These are phyloP conservation scores for Columbina picui DNA, from an alignment of 2,113 vertebrate species.

Conservation along the genomic window DNA sequence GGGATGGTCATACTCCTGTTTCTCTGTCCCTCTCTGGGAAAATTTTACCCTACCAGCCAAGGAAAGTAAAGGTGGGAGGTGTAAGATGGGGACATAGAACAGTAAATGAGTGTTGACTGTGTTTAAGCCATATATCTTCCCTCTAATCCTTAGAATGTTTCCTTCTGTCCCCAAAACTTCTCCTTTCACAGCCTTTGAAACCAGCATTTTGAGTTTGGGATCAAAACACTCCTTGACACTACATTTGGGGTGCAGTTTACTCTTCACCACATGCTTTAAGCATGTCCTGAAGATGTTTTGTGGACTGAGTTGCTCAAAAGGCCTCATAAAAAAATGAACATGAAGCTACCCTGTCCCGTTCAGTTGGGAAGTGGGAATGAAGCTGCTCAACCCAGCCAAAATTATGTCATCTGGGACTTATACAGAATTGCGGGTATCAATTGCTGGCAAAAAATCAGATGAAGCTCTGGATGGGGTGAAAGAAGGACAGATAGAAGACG, in stretches of 20 bases:
- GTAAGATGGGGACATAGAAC: not conserved
- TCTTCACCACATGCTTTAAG: not conserved
- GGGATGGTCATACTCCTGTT: not conserved
- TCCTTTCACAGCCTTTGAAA: not conserved
- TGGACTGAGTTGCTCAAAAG: not conserved
- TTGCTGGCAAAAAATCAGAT: not conserved
- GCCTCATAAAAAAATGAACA: not conserved
- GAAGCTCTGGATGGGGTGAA: not conserved
- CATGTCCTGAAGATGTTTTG: not conserved
- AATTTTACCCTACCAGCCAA: not conserved
- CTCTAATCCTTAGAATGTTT: not conserved
- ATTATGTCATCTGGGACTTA: not conserved
- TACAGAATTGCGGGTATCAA: not conserved
- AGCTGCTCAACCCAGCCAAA: not conserved
- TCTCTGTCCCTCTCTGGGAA: not conserved
- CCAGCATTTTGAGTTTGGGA: not conserved
- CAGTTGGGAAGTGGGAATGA: not conserved
- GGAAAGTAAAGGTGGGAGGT: not conserved
- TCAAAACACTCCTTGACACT: not conserved
- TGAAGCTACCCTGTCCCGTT: not conserved
- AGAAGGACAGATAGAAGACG: not conserved
- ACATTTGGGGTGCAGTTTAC: not conserved
- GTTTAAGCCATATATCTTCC: not conserved
- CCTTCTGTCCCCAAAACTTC: not conserved
- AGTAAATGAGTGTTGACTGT: not conserved